A percentile compares a stretch with the other conserved stretches of the same genome.
phyloP scores from a whole-genome alignment of 2,113 vertebrate species.

The Hyperopisus bebe region DNA sequence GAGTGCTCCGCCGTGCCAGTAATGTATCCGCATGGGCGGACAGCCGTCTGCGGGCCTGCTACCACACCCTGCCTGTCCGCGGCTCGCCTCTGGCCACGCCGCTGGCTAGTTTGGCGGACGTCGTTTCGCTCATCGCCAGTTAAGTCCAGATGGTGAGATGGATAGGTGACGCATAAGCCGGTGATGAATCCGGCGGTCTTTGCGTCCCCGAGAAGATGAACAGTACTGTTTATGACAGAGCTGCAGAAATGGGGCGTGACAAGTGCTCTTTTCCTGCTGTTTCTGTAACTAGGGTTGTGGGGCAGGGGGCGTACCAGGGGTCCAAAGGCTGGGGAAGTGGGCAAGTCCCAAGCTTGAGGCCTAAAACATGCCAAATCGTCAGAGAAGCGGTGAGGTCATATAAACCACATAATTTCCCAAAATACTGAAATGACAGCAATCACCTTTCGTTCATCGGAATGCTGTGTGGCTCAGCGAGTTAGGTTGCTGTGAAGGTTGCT shows the following conservation, averaged over 20 bases:
- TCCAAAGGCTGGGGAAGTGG: not conserved
- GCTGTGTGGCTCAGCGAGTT: not conserved
- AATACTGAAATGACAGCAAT: not conserved
- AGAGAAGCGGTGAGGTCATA: not conserved
- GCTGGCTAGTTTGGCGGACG: not conserved
- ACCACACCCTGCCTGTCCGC: not conserved
- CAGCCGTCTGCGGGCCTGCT: not conserved
- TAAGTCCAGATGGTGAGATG: not conserved
- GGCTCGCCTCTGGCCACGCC: not conserved
- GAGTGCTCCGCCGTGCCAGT: not conserved
- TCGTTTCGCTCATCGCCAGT: not conserved
- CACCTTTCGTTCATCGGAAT: not conserved
- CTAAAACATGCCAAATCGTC: not conserved
- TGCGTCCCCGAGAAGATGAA: not conserved
- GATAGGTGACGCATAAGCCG: not conserved
- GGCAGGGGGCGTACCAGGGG: not conserved
- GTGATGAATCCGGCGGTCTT: not conserved
- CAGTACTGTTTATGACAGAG: not conserved
- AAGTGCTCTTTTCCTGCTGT: not conserved
- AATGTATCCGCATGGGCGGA: conserved; percentile 5
- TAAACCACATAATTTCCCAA: not conserved
- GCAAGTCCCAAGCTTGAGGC: not conserved
- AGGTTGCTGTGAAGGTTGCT: not conserved
- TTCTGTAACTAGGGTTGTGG: not conserved
- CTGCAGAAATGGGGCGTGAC: not conserved